Percentiles rank a stretch among this genome's conserved stretches.
Evolutionary conservation across 1,140 invertebrate species (phyloP).

Genomic region (Drosophila tani): DNA sequence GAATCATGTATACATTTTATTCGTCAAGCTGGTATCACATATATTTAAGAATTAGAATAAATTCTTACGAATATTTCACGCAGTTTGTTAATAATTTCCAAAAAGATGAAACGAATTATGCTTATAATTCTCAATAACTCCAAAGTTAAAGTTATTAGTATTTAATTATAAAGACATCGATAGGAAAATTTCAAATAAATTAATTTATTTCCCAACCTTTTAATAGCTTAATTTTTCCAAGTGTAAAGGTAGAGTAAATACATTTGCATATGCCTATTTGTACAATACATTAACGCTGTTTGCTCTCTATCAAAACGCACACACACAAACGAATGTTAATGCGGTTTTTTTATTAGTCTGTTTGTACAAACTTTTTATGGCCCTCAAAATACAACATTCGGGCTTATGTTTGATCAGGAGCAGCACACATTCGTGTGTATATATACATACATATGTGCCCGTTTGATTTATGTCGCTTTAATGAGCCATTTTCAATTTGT

Average conservation of each 20-base stretch:
- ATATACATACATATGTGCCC: neutral
- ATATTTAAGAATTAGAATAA: no score
- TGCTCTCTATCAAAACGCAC: constrained; percentile 60
- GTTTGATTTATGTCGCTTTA: constrained; percentile 69
- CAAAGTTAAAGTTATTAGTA: no score
- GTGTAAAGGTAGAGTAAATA: constrained; percentile 31
- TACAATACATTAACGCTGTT: constrained; percentile 65
- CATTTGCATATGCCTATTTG: constrained; percentile 76
- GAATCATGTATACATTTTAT: no score
- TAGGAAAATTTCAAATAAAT: no score
- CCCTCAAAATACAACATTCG: constrained; percentile 12
- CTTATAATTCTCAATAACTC: no score
- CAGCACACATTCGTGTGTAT: neutral
- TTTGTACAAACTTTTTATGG: constrained; percentile 60
- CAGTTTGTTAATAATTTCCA: no score
- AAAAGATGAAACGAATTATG: no score
- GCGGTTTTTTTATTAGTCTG: constrained; percentile 62
- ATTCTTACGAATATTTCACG: no score
- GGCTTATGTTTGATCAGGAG: constrained; percentile 29
- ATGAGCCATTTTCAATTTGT: constrained; percentile 60
- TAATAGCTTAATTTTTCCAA: neutral
- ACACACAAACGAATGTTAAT: constrained; percentile 52
- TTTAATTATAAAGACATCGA: no score
- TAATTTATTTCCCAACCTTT: neutral
- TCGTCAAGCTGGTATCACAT: no score